Conservation (phyloP, 1,140 invertebrate genomes). For the Drosophila mauritiana region DNA sequence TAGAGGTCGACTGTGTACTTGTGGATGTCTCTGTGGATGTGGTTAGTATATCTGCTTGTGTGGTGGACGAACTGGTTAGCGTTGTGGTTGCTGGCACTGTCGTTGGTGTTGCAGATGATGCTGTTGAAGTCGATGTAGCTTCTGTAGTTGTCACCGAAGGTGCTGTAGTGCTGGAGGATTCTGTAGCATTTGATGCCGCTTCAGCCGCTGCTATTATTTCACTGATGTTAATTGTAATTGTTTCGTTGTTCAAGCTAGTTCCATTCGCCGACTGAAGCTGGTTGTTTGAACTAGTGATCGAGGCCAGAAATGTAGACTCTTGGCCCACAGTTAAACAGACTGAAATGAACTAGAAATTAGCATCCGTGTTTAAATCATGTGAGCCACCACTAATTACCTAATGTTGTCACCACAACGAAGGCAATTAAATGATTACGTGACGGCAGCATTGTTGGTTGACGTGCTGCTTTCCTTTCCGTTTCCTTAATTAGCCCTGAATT, state of each 20-base stretch:
- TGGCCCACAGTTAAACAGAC: conserved; percentile 41
- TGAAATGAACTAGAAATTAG: conserved; percentile 26
- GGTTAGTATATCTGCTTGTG: not conserved
- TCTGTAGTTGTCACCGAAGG: not conserved
- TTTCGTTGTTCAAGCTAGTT: conserved; percentile 58
- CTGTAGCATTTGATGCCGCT: conserved; percentile 7
- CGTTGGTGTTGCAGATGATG: conserved; percentile 7
- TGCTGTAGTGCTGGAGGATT: not conserved
- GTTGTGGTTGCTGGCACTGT: conserved; percentile 7
- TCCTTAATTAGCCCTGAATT: conserved; percentile 60
- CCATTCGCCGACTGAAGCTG: conserved; percentile 45
- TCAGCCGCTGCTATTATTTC: conserved; percentile 63
- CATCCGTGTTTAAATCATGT: conserved; percentile 44
- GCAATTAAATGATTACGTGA: conserved; percentile 78
- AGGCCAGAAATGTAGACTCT: conserved; percentile 60
- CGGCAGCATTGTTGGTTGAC: conserved; percentile 38
- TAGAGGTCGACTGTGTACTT: not conserved
- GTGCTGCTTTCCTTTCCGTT: conserved; percentile 30
- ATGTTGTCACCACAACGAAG: conserved; percentile 77
- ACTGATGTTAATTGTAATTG: conserved; percentile 64
- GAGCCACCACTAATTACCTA: conserved; percentile 71
- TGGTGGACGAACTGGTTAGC: conserved; percentile 4
- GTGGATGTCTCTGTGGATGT: conserved; percentile 5
- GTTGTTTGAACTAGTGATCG: conserved; percentile 64
- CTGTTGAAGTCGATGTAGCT: conserved; percentile 5